Evolutionary conservation across 2,888 invertebrate genomes (phyloP), one percentile per base, ranked within the genome.

Genomic region (Microctonus brassicae): DNA sequence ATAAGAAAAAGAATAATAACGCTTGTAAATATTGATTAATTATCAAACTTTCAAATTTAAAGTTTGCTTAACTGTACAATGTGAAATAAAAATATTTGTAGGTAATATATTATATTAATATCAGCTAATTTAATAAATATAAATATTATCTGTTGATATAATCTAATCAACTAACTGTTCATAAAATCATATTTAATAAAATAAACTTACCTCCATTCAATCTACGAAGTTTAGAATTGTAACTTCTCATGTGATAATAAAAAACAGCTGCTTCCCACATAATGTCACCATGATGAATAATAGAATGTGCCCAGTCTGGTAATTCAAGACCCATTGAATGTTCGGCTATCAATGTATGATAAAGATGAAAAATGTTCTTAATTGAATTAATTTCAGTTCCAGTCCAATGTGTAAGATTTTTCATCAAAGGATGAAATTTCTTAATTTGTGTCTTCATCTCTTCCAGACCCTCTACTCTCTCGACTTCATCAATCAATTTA

Each of bases 271-370:
- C 75, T 17, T 70, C 47, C 1, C 24, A 22, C 17, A 77, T 52
- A n/a, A n/a, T n/a, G 2, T 65, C 39, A 11, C 75, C 75, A 58
- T 72, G 13, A 1, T 74, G 74, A 52, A 52, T 74, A n/a, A 74
- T 26, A n/a, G 55, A 22, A 1, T 47, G 55, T 1, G 70, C 53
- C 77, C 77, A 76, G 22, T 65, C 9, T 1, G 75, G 74, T 11
- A 74, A 29, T 10, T 60, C 1, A 6, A 73, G 61, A 39, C 67
- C 61, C 66, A 73, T 47, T 1, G 70, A 53, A 20, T n/a, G 29
- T 64, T 70, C 68, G 13, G 74, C 52, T 10, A 11, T 39, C 1
- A 76, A 62, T 2, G 68, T 63, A 10, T 69, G 62, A 26, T 76
- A 77, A 1, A 77, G 63, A 7, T 34, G 11, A 13, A 67, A 69